Conservation (phyloP, 2,888 invertebrate genomes). For the Spicauda simplicius region DNA sequence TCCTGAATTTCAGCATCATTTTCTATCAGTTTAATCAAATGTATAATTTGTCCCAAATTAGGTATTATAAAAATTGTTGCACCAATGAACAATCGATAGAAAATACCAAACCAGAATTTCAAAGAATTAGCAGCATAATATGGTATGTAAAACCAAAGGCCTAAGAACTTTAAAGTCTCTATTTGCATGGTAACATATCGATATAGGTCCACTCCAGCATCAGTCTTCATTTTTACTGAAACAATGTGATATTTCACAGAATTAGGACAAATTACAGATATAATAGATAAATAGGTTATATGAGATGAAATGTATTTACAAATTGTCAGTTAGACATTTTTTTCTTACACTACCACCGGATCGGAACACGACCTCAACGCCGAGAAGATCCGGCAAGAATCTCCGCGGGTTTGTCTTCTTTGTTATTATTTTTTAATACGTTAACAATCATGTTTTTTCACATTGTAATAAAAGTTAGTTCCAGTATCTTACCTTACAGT, state of each 20-base stretch:
- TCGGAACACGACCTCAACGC: too few relatives aligned
- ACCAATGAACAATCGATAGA: conserved; percentile 48
- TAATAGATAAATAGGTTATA: too few relatives aligned
- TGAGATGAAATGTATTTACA: too few relatives aligned
- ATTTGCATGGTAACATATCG: conserved; percentile 56
- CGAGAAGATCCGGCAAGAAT: too few relatives aligned
- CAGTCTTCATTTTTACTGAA: conserved; percentile 46
- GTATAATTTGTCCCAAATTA: conserved; percentile 52
- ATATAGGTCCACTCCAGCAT: conserved; percentile 49
- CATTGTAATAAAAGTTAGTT: too few relatives aligned
- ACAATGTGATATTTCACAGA: background rate
- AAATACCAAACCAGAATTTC: conserved; percentile 52
- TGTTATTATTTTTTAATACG: too few relatives aligned
- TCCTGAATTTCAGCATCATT: conserved; percentile 56
- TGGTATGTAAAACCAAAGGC: conserved; percentile 60
- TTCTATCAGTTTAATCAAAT: conserved; percentile 51
- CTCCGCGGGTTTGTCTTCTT: too few relatives aligned
- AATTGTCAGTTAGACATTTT: too few relatives aligned
- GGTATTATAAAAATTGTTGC: conserved; percentile 52
- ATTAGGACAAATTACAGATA: background rate
- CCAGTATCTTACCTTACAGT: too few relatives aligned
- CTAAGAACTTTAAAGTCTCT: conserved; percentile 50
- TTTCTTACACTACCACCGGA: too few relatives aligned
- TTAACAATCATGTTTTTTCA: too few relatives aligned
- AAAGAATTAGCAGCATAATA: conserved; percentile 48